Conservation (phyloP, 2,888 invertebrate genomes). For the Cacoxenus indagator region DNA sequence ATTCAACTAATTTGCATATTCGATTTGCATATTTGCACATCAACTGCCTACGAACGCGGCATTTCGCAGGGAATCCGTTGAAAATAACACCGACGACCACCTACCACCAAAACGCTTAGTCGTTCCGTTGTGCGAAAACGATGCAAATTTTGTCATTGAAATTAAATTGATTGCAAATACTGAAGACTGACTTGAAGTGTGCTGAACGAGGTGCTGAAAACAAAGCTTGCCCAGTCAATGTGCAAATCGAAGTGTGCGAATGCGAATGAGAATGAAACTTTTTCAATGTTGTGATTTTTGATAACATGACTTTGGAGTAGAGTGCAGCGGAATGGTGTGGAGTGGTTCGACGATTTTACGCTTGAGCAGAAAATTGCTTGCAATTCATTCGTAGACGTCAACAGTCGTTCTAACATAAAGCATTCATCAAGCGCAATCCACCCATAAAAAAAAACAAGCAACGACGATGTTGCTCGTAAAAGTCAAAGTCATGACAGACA, state of each 20-base stretch:
- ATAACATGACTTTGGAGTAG: constrained; percentile 31
- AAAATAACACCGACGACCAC: neutral
- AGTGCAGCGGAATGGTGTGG: neutral
- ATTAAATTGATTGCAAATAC: constrained; percentile 63
- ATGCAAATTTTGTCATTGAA: constrained; percentile 59
- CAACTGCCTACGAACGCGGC: constrained; percentile 40
- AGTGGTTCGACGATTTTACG: neutral
- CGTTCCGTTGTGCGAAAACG: constrained; percentile 17
- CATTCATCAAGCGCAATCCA: neutral
- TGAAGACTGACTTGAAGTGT: constrained; percentile 59
- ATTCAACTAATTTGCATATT: constrained; percentile 61
- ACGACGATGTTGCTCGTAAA: constrained; percentile 10
- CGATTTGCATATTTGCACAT: constrained; percentile 59
- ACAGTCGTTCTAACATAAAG: constrained; percentile 1
- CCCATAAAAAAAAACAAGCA: neutral
- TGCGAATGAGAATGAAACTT: neutral
- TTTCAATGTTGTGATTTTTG: constrained; percentile 40
- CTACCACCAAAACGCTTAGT: neutral
- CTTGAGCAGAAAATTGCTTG: neutral
- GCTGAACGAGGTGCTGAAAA: constrained; percentile 34
- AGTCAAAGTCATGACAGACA: constrained; percentile 47
- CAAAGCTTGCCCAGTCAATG: constrained; percentile 31
- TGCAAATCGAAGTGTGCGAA: neutral
- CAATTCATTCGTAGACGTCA: neutral
- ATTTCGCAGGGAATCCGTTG: too few species aligned